These are phyloP conservation scores for Caenorhabditis sp. DNA, from an alignment of 2,888 invertebrate genomes.

Conservation along the genomic window DNA sequence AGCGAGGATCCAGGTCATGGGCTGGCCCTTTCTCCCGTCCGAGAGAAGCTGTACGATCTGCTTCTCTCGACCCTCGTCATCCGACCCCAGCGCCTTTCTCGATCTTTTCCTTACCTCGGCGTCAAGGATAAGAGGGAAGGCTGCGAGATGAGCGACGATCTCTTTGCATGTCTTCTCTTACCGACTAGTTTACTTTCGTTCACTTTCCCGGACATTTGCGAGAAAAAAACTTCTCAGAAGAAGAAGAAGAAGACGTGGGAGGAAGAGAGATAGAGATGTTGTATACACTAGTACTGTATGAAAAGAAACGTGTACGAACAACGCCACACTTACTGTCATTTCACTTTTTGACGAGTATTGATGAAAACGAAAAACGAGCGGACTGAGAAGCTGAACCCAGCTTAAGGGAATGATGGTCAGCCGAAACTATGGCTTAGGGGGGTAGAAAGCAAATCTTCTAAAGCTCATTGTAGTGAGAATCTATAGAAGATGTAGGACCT, in stretches of 20 bases:
- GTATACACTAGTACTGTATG: constrained; percentile 53
- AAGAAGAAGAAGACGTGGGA: constrained; percentile 23
- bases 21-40: constrained; percentile 43
- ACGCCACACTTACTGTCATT: constrained; percentile 56
- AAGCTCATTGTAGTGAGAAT: constrained; percentile 3
- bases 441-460: background rate
- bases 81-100: constrained; percentile 14
- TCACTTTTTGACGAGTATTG: constrained; percentile 58
- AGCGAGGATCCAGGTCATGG: constrained; percentile 67
- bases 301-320: constrained; percentile 55
- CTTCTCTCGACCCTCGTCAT: constrained; percentile 34
- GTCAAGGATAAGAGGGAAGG: constrained; percentile 9
- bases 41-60: constrained; percentile 65
- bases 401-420: constrained; percentile 26
- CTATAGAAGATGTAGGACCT: no score
- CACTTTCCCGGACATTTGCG: constrained; percentile 51
- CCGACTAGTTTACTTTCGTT: constrained; percentile 66
- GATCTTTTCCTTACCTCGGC: constrained; percentile 52
- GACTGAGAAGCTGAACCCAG: constrained; percentile 28
- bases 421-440: constrained; percentile 22
- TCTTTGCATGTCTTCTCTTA: constrained; percentile 42
- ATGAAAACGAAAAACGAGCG: constrained; percentile 44
- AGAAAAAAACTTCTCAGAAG: constrained; percentile 40
- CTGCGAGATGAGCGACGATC: constrained; percentile 27
- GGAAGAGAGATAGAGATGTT: constrained; percentile 39